Percentiles rank a stretch among this genome's conserved stretches.
phyloP scores from a whole-genome alignment of 2,888 invertebrate genomes.

The Mayetiola destructor region DNA sequence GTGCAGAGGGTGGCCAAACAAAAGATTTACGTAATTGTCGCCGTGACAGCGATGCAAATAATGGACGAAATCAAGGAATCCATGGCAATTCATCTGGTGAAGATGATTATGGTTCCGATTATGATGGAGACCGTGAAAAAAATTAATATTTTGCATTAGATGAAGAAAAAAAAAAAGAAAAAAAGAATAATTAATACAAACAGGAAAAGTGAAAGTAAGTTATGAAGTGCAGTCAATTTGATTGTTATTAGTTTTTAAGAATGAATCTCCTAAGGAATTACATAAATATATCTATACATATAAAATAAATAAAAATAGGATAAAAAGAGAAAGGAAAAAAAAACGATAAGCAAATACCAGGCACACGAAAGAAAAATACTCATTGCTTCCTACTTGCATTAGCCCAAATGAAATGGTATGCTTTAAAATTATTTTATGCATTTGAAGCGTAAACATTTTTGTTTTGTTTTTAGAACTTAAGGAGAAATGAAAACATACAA shows the following conservation, averaged over 20 bases:
- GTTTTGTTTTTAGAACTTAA: too few relatives aligned
- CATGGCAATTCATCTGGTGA: constrained; percentile 29
- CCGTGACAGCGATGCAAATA: constrained; percentile 31
- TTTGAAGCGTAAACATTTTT: too few relatives aligned
- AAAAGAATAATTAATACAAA: neutral
- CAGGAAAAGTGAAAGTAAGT: neutral
- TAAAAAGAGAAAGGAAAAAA: neutral
- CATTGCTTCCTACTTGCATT: neutral
- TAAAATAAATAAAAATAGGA: neutral
- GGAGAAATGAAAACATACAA: neutral
- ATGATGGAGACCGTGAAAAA: constrained; percentile 27
- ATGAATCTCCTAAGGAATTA: neutral
- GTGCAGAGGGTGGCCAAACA: constrained; percentile 18
- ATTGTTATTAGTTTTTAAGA: constrained; percentile 16
- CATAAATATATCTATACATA: neutral
- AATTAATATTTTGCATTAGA: constrained; percentile 12
- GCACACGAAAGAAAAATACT: constrained; percentile 8
- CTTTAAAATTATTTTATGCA: neutral
- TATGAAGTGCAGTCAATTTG: neutral
- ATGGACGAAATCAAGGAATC: constrained; percentile 20
- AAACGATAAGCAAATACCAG: constrained; percentile 3
- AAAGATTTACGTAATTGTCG: constrained; percentile 22
- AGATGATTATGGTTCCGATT: constrained; percentile 32
- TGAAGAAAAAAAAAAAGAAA: neutral
- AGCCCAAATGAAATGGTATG: neutral